Evolutionary conservation across 2,797 vertebrate genomes (phyloP).

Genomic region (Eleutherodactylus coqui): DNA sequence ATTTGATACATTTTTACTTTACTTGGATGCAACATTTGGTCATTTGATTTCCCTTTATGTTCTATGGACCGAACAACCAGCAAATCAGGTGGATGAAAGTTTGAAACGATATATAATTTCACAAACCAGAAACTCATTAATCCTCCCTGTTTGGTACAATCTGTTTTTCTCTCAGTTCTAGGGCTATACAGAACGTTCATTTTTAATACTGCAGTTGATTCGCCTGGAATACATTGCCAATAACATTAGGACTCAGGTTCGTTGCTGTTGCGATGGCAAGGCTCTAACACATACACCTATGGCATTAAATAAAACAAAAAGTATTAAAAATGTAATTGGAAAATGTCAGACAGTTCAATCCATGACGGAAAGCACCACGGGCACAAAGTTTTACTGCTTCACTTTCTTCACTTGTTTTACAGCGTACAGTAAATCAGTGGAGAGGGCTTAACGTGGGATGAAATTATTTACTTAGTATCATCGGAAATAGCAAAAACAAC

Average conservation of each 20-base stretch:
- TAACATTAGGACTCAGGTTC: background rate
- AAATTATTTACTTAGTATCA: constrained; percentile 14
- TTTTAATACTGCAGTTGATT: background rate
- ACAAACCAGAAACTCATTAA: background rate
- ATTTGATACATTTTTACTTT: too few relatives aligned
- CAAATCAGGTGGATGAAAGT: too few relatives aligned
- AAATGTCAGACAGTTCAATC: constrained; percentile 36
- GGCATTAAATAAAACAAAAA: constrained; percentile 42
- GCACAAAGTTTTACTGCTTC: constrained; percentile 23
- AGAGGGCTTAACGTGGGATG: background rate
- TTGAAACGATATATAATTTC: background rate
- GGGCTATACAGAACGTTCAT: background rate
- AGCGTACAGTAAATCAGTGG: background rate
- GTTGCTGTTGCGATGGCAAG: background rate
- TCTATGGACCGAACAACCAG: too few relatives aligned
- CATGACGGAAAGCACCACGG: constrained; percentile 17
- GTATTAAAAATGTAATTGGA: constrained; percentile 43
- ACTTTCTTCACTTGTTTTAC: background rate
- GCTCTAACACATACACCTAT: constrained; percentile 3
- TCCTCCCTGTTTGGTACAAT: background rate
- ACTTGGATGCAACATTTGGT: too few relatives aligned
- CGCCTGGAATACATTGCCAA: background rate
- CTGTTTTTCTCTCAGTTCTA: background rate
- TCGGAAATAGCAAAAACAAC: background rate
- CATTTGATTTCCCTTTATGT: too few relatives aligned